Base-by-base conservation (phyloP, 2,113 vertebrate species). In the Melanostigma gelatinosum region DNA sequence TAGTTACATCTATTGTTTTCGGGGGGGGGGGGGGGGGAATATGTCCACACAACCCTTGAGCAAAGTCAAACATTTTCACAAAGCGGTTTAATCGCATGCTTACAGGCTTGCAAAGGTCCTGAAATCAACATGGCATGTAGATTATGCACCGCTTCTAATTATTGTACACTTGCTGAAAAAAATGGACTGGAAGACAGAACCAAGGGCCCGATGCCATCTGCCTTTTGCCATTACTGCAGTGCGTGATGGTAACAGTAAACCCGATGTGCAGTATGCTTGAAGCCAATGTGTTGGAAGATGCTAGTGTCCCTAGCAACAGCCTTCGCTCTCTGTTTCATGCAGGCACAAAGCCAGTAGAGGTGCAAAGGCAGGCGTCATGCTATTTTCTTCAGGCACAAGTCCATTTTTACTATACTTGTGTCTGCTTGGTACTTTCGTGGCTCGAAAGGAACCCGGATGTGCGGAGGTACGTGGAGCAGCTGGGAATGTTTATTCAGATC, bases 401-500 rank as follows among this genome's bases (percentile, higher is more conserved):
- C 80, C 80, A 82, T 82, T 72, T 72, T 83, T 1, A 73, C 60
- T 29, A 71, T 42, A 38, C 78, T 34, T 57, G 60, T 60, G 68
- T 58, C 70, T 57, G 65, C 68, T 55, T 27, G 44, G 34, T 60
- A 6, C 63, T 54, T 69, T 62, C 65, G 46, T 22, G 54, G 79
- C 72, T 82, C 27, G 54, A 65, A 24, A 65, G 84, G 77, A 88
- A 63, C 71, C 48, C 16, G 42, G 24, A 66, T 77, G 71, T 63
- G 80, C 65, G 52, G 65, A 80, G 62, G 72, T 29, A 40, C 1
- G 8, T 16, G 52, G 62, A 80, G 85, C 89, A 91, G 90, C 87
- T 88, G 88, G 82, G 65, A 71, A 63, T 80, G 85, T 88, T 91
- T 87, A 89, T 86, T 87, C 82, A 87, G 85, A 89, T 87, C 77